Conservation (phyloP, 1,140 invertebrate genomes). For the Calephelis virginiensis region DNA sequence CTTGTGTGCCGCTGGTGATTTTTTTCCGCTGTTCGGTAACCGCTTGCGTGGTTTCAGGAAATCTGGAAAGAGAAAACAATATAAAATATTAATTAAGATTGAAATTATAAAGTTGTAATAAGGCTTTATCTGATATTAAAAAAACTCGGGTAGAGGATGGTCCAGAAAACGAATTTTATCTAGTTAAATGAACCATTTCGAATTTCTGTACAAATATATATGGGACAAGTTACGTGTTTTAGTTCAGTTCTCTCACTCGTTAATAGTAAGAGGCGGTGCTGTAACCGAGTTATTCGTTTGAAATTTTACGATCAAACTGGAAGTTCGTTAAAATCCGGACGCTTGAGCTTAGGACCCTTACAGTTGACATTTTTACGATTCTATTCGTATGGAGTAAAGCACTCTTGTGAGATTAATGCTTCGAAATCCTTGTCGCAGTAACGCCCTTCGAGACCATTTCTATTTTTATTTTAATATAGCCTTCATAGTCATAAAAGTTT, state of each 20-base stretch:
- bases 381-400: constrained; percentile 47
- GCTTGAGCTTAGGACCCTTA: constrained; percentile 35
- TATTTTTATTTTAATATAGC: constrained; percentile 60
- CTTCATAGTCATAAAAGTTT: constrained; percentile 66
- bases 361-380: constrained; percentile 66
- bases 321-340: constrained; percentile 46
- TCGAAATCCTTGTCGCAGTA: constrained; percentile 50
- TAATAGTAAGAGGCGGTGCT: constrained; percentile 46
- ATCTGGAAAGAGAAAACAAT: constrained; percentile 56
- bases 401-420: constrained; percentile 49
- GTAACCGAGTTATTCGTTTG: constrained; percentile 40
- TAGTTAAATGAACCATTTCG: not conserved
- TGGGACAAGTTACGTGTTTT: constrained; percentile 1
- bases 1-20: constrained; percentile 58
- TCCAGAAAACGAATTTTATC: not conserved
- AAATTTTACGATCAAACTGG: constrained; percentile 57
- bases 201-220: constrained; percentile 9
- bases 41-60: constrained; percentile 72
- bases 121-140: no score
- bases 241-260: constrained; percentile 32
- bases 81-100: not conserved
- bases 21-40: constrained; percentile 59
- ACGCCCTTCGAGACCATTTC: constrained; percentile 57
- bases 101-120: not conserved
- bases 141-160: no score